These are phyloP conservation scores for Sinella curviseta DNA, from an alignment of 1,140 invertebrate species.

Conservation along the genomic window DNA sequence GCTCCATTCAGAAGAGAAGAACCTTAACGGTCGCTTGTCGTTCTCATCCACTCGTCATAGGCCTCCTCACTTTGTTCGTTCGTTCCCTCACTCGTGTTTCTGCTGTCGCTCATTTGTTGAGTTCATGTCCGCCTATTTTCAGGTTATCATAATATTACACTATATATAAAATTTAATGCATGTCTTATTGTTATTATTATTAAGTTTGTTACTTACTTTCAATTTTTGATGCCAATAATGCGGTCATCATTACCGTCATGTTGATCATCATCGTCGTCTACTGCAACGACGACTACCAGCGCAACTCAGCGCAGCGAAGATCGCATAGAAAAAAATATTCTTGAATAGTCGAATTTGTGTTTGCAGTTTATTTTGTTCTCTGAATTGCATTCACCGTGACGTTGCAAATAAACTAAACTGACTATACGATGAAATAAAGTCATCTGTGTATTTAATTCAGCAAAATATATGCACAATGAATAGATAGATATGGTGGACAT, in stretches of 20 bases:
- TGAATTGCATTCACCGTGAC: not conserved
- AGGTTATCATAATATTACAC: not conserved
- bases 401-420: not conserved
- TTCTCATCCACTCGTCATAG: not conserved
- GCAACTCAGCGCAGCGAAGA: too few species aligned
- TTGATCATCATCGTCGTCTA: not conserved
- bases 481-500: too few species aligned
- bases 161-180: not conserved
- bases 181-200: not conserved
- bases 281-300: not conserved
- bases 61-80: not conserved
- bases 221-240: not conserved
- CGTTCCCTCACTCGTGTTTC: not conserved
- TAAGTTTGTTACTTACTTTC: not conserved
- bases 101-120: not conserved
- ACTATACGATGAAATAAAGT: too few species aligned
- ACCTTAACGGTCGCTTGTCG: not conserved
- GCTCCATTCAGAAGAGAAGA: too few species aligned
- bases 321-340: not conserved
- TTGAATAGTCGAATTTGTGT: not conserved
- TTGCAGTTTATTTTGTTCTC: too few species aligned
- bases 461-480: too few species aligned
- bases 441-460: too few species aligned
- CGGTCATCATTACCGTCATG: not conserved
- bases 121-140: constrained; percentile 5